Percentiles rank a stretch among this genome's conserved stretches.
Evolutionary conservation across 2,888 invertebrate genomes (phyloP).

Genomic region (Lithophane semibrunnea): DNA sequence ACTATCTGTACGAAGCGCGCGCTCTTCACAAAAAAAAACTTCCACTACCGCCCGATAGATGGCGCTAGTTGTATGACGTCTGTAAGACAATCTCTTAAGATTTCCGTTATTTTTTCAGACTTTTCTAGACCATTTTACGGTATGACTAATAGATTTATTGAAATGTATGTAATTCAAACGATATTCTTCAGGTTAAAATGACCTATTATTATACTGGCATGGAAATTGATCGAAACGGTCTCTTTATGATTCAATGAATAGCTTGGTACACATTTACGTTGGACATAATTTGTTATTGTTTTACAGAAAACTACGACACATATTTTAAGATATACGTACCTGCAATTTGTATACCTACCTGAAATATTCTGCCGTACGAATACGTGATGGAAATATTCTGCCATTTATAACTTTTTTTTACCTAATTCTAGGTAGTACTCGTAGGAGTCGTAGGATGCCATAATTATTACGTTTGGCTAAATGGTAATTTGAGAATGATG

Average conservation of each 20-base stretch:
- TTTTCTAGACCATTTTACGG: slow-evolving; percentile 53
- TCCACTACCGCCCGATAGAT: slow-evolving; percentile 85
- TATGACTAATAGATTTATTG: slow-evolving; percentile 56
- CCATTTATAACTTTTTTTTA: slow-evolving; percentile 2
- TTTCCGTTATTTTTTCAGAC: slow-evolving; percentile 15
- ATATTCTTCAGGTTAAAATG: slow-evolving; percentile 41
- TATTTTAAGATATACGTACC: slow-evolving; percentile 10
- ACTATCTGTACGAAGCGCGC: slow-evolving; percentile 7
- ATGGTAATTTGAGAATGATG: slow-evolving; percentile 56
- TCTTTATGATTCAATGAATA: slow-evolving; percentile 27
- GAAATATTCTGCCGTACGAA: too few relatives aligned
- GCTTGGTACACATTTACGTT: slow-evolving; percentile 34
- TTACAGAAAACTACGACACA: slow-evolving; percentile 37
- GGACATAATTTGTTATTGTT: slow-evolving; percentile 39
- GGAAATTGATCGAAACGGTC: slow-evolving; percentile 49
- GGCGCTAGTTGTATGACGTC: slow-evolving; percentile 74
- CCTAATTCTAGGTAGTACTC: slow-evolving; percentile 24
- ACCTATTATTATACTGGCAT: slow-evolving; percentile 45
- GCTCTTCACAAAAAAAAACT: slow-evolving; percentile 38
- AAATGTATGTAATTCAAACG: slow-evolving; percentile 52
- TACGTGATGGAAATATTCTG: too few relatives aligned
- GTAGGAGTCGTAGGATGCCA: slow-evolving; percentile 38
- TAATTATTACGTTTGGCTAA: slow-evolving; percentile 46
- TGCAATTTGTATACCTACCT: slow-evolving; percentile 13
- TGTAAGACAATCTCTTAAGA: background rate